Conservation (phyloP, 1,140 invertebrate species). For the Dinoponera quadriceps region DNA sequence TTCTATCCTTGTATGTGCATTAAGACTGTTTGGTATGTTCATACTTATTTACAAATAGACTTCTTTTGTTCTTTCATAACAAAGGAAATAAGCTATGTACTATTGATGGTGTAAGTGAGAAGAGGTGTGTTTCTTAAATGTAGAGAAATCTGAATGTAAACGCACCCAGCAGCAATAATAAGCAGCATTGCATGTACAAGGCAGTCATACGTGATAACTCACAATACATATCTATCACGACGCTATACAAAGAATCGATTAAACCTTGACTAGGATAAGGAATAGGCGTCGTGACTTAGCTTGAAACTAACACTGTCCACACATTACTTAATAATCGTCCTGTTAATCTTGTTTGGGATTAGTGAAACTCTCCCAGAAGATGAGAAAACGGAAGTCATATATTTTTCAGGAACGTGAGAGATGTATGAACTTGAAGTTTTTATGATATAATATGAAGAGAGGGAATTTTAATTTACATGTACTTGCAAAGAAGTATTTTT, state of each 20-base stretch:
- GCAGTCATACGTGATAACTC: slow-evolving; percentile 9
- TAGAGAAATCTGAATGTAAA: too few species aligned
- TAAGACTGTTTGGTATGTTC: too few species aligned
- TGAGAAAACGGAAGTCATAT: background rate
- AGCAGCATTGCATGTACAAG: slow-evolving; percentile 5
- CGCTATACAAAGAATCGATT: background rate
- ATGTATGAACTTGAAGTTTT: background rate
- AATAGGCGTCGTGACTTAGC: background rate
- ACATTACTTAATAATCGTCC: background rate
- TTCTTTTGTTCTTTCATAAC: too few species aligned
- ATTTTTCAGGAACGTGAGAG: background rate
- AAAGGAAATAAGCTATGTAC: too few species aligned
- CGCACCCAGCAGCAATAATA: background rate
- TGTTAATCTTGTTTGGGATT: too few species aligned
- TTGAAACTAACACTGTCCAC: background rate
- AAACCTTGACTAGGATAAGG: slow-evolving; percentile 18
- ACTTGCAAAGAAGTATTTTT: slow-evolving; percentile 22
- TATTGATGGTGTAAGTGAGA: too few species aligned
- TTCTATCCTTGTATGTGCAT: background rate
- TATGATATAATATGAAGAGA: slow-evolving; percentile 16
- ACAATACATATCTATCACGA: slow-evolving; percentile 1
- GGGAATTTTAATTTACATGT: background rate
- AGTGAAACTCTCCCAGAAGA: background rate
- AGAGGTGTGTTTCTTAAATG: too few species aligned
- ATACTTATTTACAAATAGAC: too few species aligned